Evolutionary conservation across 2,888 invertebrate genomes (phyloP), one percentile per base, ranked within the genome.

Genomic region (Augochlorella aurata): DNA sequence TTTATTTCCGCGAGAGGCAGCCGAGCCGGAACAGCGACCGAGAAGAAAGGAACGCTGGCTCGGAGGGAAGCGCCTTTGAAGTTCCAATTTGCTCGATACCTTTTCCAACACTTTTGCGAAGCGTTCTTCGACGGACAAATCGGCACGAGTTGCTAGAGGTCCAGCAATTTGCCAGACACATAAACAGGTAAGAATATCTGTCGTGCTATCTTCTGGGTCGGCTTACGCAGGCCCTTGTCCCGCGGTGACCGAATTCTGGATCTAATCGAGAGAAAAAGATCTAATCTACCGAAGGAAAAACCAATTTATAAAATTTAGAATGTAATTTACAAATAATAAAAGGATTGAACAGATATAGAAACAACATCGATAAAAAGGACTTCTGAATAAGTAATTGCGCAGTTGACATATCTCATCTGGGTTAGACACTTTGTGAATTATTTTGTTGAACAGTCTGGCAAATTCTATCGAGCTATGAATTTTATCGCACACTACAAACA

Each of bases 151-250:
- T 83, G 77, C 82, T 75, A 10, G 65, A 50, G 72, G 74, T 76
- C 83, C 87, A 85, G 85, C 89, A 89, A 85, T 88, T 86, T 86
- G 85, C 86, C 88, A 87, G 85, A 84, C 78, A 85, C 77, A 74
- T 69, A 68, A 82, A 73, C 77, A 72, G 66, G 63, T 74, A 14
- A 14, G 16, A 61, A 29, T 29, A 61, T 8, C 58, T 68, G 49
- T 29, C 54, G 47, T 61, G 72, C 63, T 72, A 76, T 80, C 72
- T 84, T 82, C 76, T 85, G 72, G 68, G 83, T 87, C 67, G 70
- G 80, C 85, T 85, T 87, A 86, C 87, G 29, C 16, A 8, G 61
- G 2, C 29, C 61, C 29, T 21, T 12, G 12, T 14, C 54, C 14
- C 7, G 14, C 12, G 5, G 1, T 54, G 5, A 54, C 14, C 12